These are phyloP conservation scores for Monomorium pharaonis DNA, from an alignment of 1,140 invertebrate species.

Conservation along the genomic window DNA sequence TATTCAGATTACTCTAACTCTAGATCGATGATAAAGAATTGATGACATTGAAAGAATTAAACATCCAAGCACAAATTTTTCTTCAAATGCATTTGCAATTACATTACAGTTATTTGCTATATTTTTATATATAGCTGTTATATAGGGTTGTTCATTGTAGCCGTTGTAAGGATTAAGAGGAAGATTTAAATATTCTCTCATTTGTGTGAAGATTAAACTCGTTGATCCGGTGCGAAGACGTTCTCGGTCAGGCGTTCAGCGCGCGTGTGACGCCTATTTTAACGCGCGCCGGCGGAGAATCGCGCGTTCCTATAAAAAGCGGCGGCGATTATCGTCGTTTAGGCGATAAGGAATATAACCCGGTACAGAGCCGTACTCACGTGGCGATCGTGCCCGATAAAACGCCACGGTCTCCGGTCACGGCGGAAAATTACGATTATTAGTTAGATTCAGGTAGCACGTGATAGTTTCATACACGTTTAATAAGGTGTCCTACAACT, in stretches of 20 bases:
- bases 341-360: constrained; percentile 42
- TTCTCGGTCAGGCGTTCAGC: neutral
- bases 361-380: neutral
- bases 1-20: too few relatives aligned
- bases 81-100: too few relatives aligned
- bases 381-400: neutral
- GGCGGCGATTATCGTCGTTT: constrained; percentile 47
- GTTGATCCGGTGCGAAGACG: neutral
- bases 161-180: neutral
- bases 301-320: neutral
- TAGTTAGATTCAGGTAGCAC: too few relatives aligned
- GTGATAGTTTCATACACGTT: too few relatives aligned
- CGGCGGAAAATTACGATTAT: neutral
- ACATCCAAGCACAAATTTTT: too few relatives aligned
- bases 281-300: neutral
- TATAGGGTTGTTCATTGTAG: too few relatives aligned
- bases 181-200: neutral
- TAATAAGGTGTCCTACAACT: too few relatives aligned
- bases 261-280: neutral
- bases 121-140: too few relatives aligned
- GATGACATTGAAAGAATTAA: too few relatives aligned
- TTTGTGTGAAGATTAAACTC: neutral
- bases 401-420: neutral
- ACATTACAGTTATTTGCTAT: neutral
- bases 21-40: too few relatives aligned